Evolutionary conservation across 2,113 vertebrate species (phyloP), one percentile per base, ranked within the genome.

Genomic region (Orientallactaga bullata): DNA sequence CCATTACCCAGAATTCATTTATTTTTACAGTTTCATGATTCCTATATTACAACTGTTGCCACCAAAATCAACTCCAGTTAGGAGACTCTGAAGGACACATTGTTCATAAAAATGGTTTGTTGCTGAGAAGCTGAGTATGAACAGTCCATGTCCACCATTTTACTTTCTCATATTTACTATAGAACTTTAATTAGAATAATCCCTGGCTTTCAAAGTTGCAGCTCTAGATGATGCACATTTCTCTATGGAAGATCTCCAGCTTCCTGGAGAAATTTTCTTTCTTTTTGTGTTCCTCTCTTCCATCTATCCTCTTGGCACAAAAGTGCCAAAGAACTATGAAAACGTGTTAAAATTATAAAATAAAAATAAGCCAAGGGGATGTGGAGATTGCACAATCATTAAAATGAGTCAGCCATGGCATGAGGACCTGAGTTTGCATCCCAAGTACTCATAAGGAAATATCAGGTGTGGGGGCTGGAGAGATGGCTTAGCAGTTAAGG

Each of bases 161-260:
- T 15, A 5, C 18, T 30, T 88, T 73, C 73, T 76, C 23, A 42
- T 74, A 55, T 63, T 87, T 94, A 66, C 12, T 66, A 74, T 66
- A 39, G 30, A 24, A 71, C 73, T 90, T 80, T 79, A 73, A 68
- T 68, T 84, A 71, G 66, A 95, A 76, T 84, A 76, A 63, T 83
- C 60, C 23, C 37, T 35, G 7, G 0, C 28, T 80, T 93, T 91
- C 86, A 4, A 65, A 65, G 65, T n/a, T 73, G 30, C 2, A 74
- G 6, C 13, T 82, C 35, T 89, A 42, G 11, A 30, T 51, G 26
- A 8, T 47, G 42, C 42, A 65, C 3, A 65, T 47, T 37, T 89
- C 61, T 89, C 72, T 74, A 21, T 58, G 42, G n/a, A n/a, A n/a
- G n/a, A n/a, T n/a, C n/a, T n/a, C n/a, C n/a, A n/a, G n/a, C n/a